phyloP scores from a whole-genome alignment of 2,113 vertebrate genomes.

The Indicator indicator region DNA sequence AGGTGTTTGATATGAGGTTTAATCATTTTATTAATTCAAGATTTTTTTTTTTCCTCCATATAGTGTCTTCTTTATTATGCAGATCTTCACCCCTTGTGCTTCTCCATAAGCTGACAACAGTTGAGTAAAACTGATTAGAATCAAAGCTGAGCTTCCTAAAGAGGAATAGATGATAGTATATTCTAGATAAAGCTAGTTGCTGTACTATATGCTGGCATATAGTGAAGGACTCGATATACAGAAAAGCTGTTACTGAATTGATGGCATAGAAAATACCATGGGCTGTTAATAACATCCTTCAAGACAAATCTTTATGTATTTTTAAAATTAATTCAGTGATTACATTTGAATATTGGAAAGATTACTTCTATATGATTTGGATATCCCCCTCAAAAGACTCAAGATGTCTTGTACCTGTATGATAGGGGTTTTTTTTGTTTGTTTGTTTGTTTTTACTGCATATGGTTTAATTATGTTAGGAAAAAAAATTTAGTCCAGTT shows the following conservation, averaged over 20 bases:
- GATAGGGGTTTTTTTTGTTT: too few species aligned
- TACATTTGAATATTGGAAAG: background rate
- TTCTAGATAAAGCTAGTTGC: background rate
- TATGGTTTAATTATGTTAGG: background rate
- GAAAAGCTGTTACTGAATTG: background rate
- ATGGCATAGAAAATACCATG: background rate
- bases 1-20: background rate
- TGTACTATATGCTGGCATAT: background rate
- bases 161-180: background rate
- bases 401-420: background rate
- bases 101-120: background rate
- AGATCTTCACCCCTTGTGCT: background rate
- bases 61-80: background rate
- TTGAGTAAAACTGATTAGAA: conserved; percentile 14
- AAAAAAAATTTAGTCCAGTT: background rate
- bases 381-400: background rate
- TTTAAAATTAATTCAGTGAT: background rate
- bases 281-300: background rate
- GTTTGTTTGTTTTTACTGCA: background rate
- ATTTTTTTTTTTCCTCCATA: background rate
- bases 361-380: background rate
- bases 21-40: background rate
- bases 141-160: background rate
- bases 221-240: background rate
- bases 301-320: background rate